Percentiles rank a stretch among this genome's conserved stretches.
Evolutionary conservation across 1,140 invertebrate species (phyloP).

Genomic region (Drosophila serrata): DNA sequence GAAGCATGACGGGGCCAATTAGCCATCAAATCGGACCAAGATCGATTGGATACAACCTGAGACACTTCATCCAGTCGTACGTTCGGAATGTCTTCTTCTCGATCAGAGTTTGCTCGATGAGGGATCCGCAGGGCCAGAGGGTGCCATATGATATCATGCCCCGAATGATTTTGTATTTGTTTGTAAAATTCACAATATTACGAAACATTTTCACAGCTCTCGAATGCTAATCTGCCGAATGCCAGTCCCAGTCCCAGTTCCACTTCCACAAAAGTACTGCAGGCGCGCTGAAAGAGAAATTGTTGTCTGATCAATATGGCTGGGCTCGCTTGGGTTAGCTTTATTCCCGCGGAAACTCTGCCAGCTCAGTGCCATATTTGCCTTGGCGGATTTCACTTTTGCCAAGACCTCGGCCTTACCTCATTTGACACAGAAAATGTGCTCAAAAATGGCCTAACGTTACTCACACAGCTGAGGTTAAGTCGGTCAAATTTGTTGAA

Average conservation of each 20-base stretch:
- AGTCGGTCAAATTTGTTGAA: background rate
- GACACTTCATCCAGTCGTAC: conserved; percentile 85
- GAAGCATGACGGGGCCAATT: conserved; percentile 14
- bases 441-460: conserved; percentile 1
- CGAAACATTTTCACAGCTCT: conserved; percentile 69
- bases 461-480: conserved; percentile 14
- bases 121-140: conserved; percentile 88
- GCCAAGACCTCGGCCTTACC: conserved; percentile 6
- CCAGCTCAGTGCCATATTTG: conserved; percentile 15
- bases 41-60: conserved; percentile 76
- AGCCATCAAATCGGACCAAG: conserved; percentile 2
- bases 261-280: conserved; percentile 36
- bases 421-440: conserved; percentile 14
- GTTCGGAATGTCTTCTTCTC: conserved; percentile 86
- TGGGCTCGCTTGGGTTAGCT: conserved; percentile 12
- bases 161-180: conserved; percentile 87
- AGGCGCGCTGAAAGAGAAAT: conserved; percentile 43
- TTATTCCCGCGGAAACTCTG: conserved; percentile 16
- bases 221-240: conserved; percentile 25
- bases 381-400: conserved; percentile 30
- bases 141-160: conserved; percentile 89
- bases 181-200: conserved; percentile 73
- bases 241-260: conserved; percentile 24
- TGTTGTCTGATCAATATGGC: conserved; percentile 33
- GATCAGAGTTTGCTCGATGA: conserved; percentile 86